phyloP scores from a whole-genome alignment of 2,797 vertebrate genomes.

The Salarias fasciatus region DNA sequence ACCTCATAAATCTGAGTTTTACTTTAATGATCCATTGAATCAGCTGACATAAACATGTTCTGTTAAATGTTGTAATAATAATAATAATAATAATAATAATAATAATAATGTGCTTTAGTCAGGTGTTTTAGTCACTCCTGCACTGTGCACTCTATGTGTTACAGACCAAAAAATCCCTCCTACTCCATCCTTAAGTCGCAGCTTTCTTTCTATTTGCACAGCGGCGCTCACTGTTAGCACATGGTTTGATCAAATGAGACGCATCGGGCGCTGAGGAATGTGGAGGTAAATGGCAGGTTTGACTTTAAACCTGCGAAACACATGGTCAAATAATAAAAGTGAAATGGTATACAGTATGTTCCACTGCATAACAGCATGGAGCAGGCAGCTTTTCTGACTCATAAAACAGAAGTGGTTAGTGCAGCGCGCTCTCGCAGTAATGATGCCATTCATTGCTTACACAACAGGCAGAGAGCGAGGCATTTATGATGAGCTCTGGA shows the following conservation, averaged over 20 bases:
- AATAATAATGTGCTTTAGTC: too few relatives aligned
- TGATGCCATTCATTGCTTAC: slow-evolving; percentile 68
- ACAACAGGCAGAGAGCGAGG: slow-evolving; percentile 57
- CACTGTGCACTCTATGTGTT: slow-evolving; percentile 2
- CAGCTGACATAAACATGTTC: neutral
- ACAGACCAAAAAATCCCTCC: slow-evolving; percentile 16
- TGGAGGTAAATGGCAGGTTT: slow-evolving; percentile 22
- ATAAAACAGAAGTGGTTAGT: slow-evolving; percentile 69
- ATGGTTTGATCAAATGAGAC: slow-evolving; percentile 40
- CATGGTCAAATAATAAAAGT: slow-evolving; percentile 59
- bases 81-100: too few relatives aligned
- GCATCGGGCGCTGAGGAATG: slow-evolving; percentile 30
- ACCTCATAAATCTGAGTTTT: slow-evolving; percentile 24
- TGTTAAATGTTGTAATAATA: too few relatives aligned
- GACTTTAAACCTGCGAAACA: slow-evolving; percentile 42
- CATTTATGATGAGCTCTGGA: slow-evolving; percentile 66
- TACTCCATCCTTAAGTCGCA: slow-evolving; percentile 30
- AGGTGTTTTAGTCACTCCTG: neutral
- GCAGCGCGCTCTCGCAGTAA: slow-evolving; percentile 52
- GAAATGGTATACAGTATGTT: slow-evolving; percentile 56
- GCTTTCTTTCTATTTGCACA: slow-evolving; percentile 49
- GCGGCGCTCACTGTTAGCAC: slow-evolving; percentile 28
- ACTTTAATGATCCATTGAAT: slow-evolving; percentile 14
- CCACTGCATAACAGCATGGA: slow-evolving; percentile 42
- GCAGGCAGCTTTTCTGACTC: slow-evolving; percentile 56